Evolutionary conservation across 1,140 invertebrate species (phyloP).

Genomic region (Bactericera cockerelli): DNA sequence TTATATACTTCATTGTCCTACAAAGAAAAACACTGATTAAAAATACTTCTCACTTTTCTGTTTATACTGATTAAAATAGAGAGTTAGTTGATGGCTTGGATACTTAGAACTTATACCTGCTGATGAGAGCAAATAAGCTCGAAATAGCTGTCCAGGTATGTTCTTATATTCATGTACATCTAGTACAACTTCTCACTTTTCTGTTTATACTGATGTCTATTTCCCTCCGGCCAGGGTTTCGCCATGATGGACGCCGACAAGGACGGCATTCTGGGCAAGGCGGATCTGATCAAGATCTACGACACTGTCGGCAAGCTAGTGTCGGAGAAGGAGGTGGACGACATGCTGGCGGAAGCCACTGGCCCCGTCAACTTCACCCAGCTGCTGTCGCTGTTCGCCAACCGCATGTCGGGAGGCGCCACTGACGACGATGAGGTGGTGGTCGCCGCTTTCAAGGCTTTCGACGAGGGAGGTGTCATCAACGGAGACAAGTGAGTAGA

Average conservation of each 20-base stretch:
- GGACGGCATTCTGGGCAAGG: constrained; percentile 92
- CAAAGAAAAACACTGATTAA: no score
- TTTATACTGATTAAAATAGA: no score
- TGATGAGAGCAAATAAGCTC: no score
- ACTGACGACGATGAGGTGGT: constrained; percentile 89
- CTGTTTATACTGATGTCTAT: no score
- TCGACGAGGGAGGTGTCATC: constrained; percentile 80
- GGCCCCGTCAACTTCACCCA: constrained; percentile 93
- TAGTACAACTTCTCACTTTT: no score
- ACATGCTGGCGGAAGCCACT: constrained; percentile 76
- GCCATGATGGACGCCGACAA: constrained; percentile 97
- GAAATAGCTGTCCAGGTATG: no score
- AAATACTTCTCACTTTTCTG: no score
- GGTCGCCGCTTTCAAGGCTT: constrained; percentile 86
- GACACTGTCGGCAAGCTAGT: constrained; percentile 83
- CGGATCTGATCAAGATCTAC: constrained; percentile 88
- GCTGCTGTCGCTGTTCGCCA: constrained; percentile 79
- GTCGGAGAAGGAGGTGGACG: constrained; percentile 77
- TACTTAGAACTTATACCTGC: no score
- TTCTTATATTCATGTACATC: no score
- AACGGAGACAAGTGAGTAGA: constrained; percentile 58
- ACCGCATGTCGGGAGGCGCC: constrained; percentile 60
- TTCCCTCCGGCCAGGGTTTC: constrained; percentile 58
- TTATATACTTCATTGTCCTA: no score
- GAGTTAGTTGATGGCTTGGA: no score